A percentile compares a stretch with the other conserved stretches of the same genome.
phyloP scores from a whole-genome alignment of 1,140 invertebrate genomes.

The Saccostrea echinata region DNA sequence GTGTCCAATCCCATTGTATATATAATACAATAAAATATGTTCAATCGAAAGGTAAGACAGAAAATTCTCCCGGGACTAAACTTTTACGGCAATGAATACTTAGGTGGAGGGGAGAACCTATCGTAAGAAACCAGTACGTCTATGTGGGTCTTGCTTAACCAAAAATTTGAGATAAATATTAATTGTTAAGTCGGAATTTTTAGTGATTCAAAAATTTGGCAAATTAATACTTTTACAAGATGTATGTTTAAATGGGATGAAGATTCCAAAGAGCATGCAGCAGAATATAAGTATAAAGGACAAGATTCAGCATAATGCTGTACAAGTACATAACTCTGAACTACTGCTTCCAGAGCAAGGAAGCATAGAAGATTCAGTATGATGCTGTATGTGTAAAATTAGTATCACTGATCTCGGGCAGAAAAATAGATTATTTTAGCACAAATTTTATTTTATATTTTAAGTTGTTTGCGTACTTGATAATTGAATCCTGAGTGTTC shows the following conservation, averaged over 20 bases:
- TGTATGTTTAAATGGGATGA: constrained; percentile 89
- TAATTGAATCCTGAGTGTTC: too few species aligned
- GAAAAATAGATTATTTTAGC: neutral
- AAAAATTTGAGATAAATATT: too few species aligned
- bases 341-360: too few species aligned
- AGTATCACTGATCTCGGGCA: too few species aligned
- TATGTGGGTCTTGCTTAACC: constrained; percentile 51
- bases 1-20: too few species aligned
- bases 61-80: constrained; percentile 95
- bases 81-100: constrained; percentile 96
- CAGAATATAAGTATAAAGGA: constrained; percentile 90
- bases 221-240: too few species aligned
- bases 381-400: too few species aligned
- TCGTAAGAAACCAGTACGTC: constrained; percentile 89
- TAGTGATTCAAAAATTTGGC: neutral
- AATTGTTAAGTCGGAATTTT: neutral
- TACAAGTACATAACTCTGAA: too few species aligned
- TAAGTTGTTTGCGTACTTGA: too few species aligned
- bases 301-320: neutral
- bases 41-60: constrained; percentile 83
- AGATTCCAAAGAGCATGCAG: constrained; percentile 90
- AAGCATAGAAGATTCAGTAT: too few species aligned
- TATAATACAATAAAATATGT: too few species aligned
- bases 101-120: constrained; percentile 87
- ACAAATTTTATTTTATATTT: neutral